Conservation (phyloP, 2,113 vertebrate species). For the Rutilus rutilus region DNA sequence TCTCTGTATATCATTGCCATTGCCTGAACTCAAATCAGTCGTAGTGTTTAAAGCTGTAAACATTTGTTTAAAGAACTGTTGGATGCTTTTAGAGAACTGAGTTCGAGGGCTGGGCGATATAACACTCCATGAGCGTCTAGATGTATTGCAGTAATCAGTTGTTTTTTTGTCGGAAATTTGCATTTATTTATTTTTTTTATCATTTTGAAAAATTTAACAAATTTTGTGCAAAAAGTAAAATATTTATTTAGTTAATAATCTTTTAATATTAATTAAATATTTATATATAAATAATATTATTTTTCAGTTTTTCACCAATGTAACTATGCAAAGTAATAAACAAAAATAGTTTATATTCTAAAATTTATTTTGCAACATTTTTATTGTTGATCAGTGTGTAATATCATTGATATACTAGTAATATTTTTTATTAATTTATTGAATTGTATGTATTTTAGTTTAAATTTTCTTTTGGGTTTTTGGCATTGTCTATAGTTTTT, state of each 20-base stretch:
- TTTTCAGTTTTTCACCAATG: background rate
- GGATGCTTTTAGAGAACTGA: background rate
- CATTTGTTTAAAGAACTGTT: slow-evolving; percentile 45
- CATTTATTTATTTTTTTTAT: no score
- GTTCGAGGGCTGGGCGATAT: slow-evolving; percentile 60
- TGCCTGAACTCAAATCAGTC: slow-evolving; percentile 69
- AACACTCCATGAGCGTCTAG: slow-evolving; percentile 22
- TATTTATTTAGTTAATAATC: background rate
- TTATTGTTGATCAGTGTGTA: background rate
- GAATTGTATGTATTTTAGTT: background rate
- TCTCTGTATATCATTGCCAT: slow-evolving; percentile 61
- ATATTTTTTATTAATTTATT: no score
- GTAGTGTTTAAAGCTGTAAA: slow-evolving; percentile 76
- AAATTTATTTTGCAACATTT: background rate
- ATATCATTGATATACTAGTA: background rate
- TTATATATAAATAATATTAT: background rate
- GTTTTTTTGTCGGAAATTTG: no score
- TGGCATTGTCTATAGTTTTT: no score
- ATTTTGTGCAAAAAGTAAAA: background rate
- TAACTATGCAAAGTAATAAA: background rate
- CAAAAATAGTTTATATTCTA: background rate
- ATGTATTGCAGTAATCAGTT: no score
- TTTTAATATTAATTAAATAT: background rate
- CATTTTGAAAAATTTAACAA: no score
- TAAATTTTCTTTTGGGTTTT: background rate